These are phyloP conservation scores for Sycobia sp. DNA, from an alignment of 1,140 invertebrate genomes.

Conservation along the genomic window DNA sequence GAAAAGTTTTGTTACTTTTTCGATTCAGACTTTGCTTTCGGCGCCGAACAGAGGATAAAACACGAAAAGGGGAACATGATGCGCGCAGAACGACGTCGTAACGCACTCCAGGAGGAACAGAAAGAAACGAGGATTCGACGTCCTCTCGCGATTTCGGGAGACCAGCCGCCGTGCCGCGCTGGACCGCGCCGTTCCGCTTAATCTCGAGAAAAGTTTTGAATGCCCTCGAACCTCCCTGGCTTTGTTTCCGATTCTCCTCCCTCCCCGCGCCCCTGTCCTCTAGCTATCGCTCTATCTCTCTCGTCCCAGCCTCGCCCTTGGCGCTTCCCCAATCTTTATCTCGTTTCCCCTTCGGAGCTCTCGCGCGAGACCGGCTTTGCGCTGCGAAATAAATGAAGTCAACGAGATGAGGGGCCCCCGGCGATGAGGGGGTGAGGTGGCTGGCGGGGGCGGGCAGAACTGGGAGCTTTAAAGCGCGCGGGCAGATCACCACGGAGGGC, in stretches of 20 bases:
- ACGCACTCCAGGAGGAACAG: too few species aligned
- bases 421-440: not conserved
- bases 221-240: not conserved
- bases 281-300: not conserved
- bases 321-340: constrained; percentile 8
- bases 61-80: too few species aligned
- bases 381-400: not conserved
- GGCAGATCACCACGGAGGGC: too few species aligned
- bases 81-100: too few species aligned
- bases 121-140: not conserved
- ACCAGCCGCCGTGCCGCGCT: too few species aligned
- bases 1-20: too few species aligned
- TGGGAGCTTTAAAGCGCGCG: not conserved
- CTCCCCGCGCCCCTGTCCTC: not conserved
- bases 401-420: too few species aligned
- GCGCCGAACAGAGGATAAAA: too few species aligned
- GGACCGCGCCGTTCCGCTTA: constrained; percentile 12
- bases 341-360: not conserved
- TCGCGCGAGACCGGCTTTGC: too few species aligned
- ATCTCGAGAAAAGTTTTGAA: constrained; percentile 23
- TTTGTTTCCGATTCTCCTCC: not conserved
- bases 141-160: not conserved
- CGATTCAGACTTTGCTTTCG: too few species aligned
- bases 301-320: not conserved
- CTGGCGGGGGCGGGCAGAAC: not conserved